phyloP scores from a whole-genome alignment of 2,113 vertebrate species.

The Hippoglossus stenolepis region DNA sequence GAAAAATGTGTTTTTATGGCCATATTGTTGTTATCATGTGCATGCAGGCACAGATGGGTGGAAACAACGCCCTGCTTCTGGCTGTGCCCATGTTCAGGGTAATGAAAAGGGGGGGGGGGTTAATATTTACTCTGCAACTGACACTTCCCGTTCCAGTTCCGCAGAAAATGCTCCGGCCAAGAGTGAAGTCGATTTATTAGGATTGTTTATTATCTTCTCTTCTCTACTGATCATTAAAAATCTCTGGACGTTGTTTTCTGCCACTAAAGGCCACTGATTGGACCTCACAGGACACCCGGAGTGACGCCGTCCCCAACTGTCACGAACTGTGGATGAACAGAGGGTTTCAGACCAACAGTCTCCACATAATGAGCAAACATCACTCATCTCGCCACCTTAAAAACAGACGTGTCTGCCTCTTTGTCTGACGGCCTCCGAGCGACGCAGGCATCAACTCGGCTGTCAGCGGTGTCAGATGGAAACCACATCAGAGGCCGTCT shows the following conservation, averaged over 20 bases:
- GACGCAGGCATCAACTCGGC: constrained; percentile 31
- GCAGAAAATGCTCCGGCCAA: too few relatives aligned
- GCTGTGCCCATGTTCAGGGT: too few relatives aligned
- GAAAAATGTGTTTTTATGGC: too few relatives aligned
- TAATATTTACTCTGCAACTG: too few relatives aligned
- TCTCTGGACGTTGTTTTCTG: background rate
- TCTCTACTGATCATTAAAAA: background rate
- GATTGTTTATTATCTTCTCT: too few relatives aligned
- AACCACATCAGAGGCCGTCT: constrained; percentile 36
- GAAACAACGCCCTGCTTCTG: too few relatives aligned
- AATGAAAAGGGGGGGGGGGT: too few relatives aligned
- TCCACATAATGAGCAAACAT: constrained; percentile 64
- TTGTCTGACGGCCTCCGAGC: constrained; percentile 49
- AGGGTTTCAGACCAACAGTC: constrained; percentile 37
- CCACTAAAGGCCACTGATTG: background rate
- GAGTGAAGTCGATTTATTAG: too few relatives aligned
- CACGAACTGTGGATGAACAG: constrained; percentile 14
- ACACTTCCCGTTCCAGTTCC: too few relatives aligned
- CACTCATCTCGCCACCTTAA: constrained; percentile 49
- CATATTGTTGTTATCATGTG: too few relatives aligned
- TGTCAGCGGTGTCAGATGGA: constrained; percentile 50
- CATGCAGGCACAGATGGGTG: too few relatives aligned
- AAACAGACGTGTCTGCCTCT: constrained; percentile 32
- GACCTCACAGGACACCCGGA: constrained; percentile 5
- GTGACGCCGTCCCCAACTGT: background rate